Base-by-base conservation (phyloP, 2,888 invertebrate genomes). In the Oxyteleia sp. region DNA sequence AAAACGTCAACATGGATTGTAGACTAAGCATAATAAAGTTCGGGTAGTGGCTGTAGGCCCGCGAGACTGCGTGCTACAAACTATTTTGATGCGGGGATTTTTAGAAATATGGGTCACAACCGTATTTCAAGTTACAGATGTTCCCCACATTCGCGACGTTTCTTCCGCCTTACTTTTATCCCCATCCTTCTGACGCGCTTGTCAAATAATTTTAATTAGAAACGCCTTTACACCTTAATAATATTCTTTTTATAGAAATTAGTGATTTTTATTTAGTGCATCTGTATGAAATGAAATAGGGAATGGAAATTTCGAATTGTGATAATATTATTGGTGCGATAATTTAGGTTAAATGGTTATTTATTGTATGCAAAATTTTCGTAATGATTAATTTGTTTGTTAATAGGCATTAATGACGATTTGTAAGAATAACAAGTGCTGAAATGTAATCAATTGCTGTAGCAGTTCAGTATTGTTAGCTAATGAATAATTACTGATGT, bases 51-150 rank as follows among this genome's bases (percentile, higher is more conserved):
- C 32, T 53, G 51, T 32, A 20, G 68, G 10, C 8, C 3, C 26
- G 47, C 23, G 45, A 45, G 43, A 53, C 55, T 29, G 38, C 61
- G 68, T 35, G 61, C 76, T 57, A 55, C 69, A 68, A 63, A 75
- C 82, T 82, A 82, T 82, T 82, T 75, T 64, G 69, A 75, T 57
- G 82, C 72, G 51, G 68, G 38, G 74, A 72, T 92, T 92, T 92
- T 91, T 90, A 88, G 92, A 90, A 90, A 92, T 91, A 91, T 92
- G 87, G 92, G 92, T 91, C 92, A 90, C 84, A 83, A 57, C 26
- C 29, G 68, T 74, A 72, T 69, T 69, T 64, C 71, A 69, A 66
- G 72, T 61, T 63, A 69, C 74, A 57, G 75, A 72, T 63, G 64
- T 63, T 68, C 59, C 45, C 45, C 53, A 72, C 68, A 41, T 59